These are phyloP conservation scores for Agrilus cyanescens DNA, from an alignment of 2,888 invertebrate genomes.

Conservation along the genomic window DNA sequence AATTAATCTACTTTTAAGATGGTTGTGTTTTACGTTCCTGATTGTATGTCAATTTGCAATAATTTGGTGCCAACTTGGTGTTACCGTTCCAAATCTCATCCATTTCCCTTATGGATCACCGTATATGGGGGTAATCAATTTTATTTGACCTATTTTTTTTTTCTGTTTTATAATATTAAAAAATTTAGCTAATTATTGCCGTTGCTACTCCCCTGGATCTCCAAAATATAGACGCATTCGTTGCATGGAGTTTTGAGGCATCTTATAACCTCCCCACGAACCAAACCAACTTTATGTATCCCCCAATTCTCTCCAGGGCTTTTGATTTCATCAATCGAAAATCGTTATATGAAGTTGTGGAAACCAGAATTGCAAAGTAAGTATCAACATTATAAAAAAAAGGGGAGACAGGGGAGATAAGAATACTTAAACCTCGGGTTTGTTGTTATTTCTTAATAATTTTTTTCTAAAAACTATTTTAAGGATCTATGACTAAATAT, in stretches of 20 bases:
- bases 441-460: too few relatives aligned
- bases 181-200: slow-evolving; percentile 57
- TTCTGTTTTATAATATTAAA: too few relatives aligned
- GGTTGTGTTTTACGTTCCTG: too few relatives aligned
- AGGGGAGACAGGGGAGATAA: background rate
- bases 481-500: too few relatives aligned
- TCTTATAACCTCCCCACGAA: slow-evolving; percentile 52
- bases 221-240: slow-evolving; percentile 54
- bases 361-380: slow-evolving; percentile 25
- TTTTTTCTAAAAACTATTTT: too few relatives aligned
- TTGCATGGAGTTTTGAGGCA: slow-evolving; percentile 65
- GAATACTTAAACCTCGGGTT: too few relatives aligned
- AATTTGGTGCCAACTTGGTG: too few relatives aligned
- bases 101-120: background rate
- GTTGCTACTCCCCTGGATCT: slow-evolving; percentile 59
- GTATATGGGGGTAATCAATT: background rate
- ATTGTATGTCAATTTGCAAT: too few relatives aligned
- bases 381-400: too few relatives aligned
- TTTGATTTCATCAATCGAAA: slow-evolving; percentile 15
- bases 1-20: too few relatives aligned
- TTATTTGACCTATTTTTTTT: background rate
- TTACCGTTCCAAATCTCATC: too few relatives aligned
- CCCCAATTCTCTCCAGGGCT: slow-evolving; percentile 21
- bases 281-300: slow-evolving; percentile 30
- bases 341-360: slow-evolving; percentile 22